A percentile compares a stretch with the other conserved stretches of the same genome.
phyloP scores from a whole-genome alignment of 2,797 vertebrate genomes.

The Onychomys torridus region DNA sequence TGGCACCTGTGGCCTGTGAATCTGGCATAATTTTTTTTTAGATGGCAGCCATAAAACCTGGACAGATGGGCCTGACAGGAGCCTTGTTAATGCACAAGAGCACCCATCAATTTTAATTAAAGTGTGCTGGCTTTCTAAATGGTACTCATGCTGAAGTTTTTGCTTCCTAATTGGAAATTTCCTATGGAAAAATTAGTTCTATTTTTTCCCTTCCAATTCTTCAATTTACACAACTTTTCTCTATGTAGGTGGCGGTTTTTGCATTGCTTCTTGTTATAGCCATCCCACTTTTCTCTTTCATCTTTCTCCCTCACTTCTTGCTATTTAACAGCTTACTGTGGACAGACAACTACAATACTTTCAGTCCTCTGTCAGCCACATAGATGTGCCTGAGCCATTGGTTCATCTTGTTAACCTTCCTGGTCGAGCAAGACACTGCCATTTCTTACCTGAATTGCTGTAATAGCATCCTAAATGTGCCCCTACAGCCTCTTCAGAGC shows the following conservation, averaged over 20 bases:
- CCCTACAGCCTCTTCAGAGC: neutral
- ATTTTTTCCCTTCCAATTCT: neutral
- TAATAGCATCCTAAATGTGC: neutral
- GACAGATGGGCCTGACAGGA: conserved; percentile 82
- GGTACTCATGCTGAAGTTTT: conserved; percentile 19
- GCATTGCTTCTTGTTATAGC: neutral
- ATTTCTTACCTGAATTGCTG: neutral
- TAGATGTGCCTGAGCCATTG: neutral
- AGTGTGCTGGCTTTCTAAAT: conserved; percentile 79
- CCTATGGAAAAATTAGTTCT: neutral
- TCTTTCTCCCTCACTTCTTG: neutral
- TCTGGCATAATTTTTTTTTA: conserved; percentile 71
- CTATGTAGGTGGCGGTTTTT: neutral
- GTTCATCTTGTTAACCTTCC: neutral
- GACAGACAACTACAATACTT: neutral
- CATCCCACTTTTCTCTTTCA: neutral
- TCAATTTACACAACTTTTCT: neutral
- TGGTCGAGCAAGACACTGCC: neutral
- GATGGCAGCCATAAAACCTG: conserved; percentile 68
- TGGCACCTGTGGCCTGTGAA: conserved; percentile 65
- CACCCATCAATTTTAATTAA: conserved; percentile 84
- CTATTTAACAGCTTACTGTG: neutral
- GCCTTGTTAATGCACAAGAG: conserved; percentile 72
- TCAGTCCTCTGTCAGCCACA: neutral
- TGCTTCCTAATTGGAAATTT: conserved; percentile 52